A percentile compares a stretch with the other conserved stretches of the same genome.
phyloP scores from a whole-genome alignment of 2,113 vertebrate genomes.

The Cyphomyrus discorhynchus region DNA sequence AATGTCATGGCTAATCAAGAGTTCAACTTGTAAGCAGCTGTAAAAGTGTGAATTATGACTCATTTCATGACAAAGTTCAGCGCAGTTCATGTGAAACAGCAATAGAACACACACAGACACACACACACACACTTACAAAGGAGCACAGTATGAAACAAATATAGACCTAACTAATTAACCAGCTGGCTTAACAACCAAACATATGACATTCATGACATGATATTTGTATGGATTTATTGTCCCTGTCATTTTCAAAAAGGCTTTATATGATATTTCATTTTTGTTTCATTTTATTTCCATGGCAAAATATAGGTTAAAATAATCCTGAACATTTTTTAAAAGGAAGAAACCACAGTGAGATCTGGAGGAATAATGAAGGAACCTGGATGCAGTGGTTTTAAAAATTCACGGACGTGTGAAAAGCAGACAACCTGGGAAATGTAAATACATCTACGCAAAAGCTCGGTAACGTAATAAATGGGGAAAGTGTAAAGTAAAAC shows the following conservation, averaged over 20 bases:
- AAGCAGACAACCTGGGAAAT: background rate
- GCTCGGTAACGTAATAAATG: background rate
- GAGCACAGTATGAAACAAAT: background rate
- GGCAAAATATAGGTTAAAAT: background rate
- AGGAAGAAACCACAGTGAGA: background rate
- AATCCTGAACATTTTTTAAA: background rate
- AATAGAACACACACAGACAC: background rate
- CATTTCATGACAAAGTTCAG: background rate
- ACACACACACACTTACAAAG: too few relatives aligned
- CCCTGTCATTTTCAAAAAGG: background rate
- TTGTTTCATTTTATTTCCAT: background rate
- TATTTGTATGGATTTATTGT: background rate
- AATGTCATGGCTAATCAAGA: background rate
- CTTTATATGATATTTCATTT: background rate
- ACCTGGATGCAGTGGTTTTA: background rate
- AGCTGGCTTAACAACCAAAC: background rate
- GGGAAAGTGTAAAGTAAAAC: background rate
- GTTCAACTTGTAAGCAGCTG: background rate
- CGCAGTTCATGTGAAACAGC: background rate
- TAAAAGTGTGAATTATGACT: constrained; percentile 2
- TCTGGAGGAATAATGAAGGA: background rate
- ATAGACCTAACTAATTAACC: background rate
- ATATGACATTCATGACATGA: background rate
- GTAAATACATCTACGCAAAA: background rate
- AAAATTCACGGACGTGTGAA: background rate